phyloP scores from a whole-genome alignment of 2,888 invertebrate genomes.

The Disparrhopalites patrizii region DNA sequence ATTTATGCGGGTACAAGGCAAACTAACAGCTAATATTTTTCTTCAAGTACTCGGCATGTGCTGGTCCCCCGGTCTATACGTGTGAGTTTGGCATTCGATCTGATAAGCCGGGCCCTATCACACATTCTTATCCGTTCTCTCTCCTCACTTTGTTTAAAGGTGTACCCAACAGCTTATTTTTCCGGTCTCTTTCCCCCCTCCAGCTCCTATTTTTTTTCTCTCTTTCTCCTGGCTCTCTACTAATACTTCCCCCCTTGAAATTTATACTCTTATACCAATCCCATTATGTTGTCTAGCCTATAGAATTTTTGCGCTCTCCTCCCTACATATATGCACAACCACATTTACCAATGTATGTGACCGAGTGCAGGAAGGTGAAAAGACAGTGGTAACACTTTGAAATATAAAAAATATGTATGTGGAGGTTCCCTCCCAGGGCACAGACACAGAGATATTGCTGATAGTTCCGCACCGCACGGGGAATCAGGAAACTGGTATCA shows the following conservation, averaged over 20 bases:
- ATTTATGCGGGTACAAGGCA: conserved; percentile 23
- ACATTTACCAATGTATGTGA: no score
- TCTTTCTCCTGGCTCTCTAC: no score
- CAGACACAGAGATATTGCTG: no score
- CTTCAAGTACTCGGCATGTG: conserved; percentile 16
- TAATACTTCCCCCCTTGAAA: no score
- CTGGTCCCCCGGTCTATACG: conserved; percentile 13
- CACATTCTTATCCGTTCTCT: conserved; percentile 15
- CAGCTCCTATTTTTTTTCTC: background rate
- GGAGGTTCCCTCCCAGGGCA: no score
- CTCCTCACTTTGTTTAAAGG: conserved; percentile 9
- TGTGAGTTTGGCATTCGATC: conserved; percentile 25
- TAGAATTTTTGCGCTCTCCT: background rate
- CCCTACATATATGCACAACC: no score
- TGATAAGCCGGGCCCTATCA: conserved; percentile 16
- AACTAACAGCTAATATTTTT: conserved; percentile 24
- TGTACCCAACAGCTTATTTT: conserved; percentile 11
- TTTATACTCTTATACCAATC: no score
- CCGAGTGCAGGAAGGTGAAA: no score
- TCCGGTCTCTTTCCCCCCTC: conserved; percentile 11
- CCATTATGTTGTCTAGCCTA: no score
- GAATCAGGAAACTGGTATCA: background rate
- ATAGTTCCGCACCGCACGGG: background rate
- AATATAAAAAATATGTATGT: no score
- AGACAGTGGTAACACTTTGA: no score